Evolutionary conservation across 2,113 vertebrate genomes (phyloP).

Genomic region (Sciurus niger): DNA sequence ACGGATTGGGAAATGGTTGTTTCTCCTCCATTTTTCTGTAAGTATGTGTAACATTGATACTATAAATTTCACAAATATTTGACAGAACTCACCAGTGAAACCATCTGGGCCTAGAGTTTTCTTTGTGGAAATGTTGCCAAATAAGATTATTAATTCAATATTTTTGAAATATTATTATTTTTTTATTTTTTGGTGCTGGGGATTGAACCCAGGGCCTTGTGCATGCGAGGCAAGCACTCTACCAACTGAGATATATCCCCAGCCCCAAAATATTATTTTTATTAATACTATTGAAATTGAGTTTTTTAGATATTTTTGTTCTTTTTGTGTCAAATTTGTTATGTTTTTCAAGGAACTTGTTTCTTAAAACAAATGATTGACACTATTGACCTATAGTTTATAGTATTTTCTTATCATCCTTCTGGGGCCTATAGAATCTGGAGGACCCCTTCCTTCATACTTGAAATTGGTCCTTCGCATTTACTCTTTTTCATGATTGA

Average conservation of each 20-base stretch:
- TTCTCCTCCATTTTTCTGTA: background rate
- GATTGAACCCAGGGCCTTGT: too few species aligned
- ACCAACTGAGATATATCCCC: too few species aligned
- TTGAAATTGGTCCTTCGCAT: background rate
- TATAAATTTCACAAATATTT: background rate
- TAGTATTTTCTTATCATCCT: background rate
- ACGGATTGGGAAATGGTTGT: background rate
- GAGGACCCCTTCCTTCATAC: background rate
- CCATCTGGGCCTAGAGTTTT: background rate
- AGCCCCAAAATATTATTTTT: too few species aligned
- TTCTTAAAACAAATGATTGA: background rate
- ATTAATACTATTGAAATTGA: background rate
- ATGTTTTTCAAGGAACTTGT: background rate
- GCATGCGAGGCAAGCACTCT: too few species aligned
- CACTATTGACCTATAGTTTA: background rate
- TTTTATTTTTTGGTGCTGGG: too few species aligned
- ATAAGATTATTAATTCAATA: background rate
- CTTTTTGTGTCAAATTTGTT: conserved; percentile 11
- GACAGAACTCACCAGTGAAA: background rate
- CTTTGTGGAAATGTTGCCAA: conserved; percentile 20
- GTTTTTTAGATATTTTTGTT: conserved; percentile 36
- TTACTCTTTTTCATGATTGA: background rate
- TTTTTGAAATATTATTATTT: background rate
- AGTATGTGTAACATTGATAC: background rate
- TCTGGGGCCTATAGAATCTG: background rate